phyloP scores from a whole-genome alignment of 2,113 vertebrate genomes.

The Isichthys henryi region DNA sequence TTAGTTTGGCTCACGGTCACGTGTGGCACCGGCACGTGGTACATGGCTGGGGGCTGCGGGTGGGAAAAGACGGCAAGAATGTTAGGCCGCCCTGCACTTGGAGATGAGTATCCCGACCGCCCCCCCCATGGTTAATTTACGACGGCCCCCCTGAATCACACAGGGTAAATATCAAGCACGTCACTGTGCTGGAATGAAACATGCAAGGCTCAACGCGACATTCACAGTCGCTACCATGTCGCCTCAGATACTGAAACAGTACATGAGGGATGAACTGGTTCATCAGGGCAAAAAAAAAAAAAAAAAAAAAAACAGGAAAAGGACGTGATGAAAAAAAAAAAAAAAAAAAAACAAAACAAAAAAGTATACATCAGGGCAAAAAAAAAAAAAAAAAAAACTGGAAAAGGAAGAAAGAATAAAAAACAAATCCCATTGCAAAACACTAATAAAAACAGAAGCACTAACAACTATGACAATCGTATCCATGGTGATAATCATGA shows the following conservation, averaged over 20 bases:
- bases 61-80: not conserved
- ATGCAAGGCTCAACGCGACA: not conserved
- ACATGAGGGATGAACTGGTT: not conserved
- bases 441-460: slow-evolving; percentile 22
- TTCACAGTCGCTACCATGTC: not conserved
- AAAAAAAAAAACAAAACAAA: not conserved
- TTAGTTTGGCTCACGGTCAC: slow-evolving; percentile 98
- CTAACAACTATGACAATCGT: slow-evolving; percentile 21
- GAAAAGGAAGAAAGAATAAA: not conserved
- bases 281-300: not conserved
- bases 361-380: too few species aligned
- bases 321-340: too few species aligned
- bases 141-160: not conserved
- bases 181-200: not conserved
- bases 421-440: not conserved
- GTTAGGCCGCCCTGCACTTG: not conserved
- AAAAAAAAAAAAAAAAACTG: not conserved
- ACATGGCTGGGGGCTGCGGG: slow-evolving; percentile 77
- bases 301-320: not conserved
- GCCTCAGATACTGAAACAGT: not conserved
- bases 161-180: not conserved
- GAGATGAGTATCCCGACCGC: too few species aligned
- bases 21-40: slow-evolving; percentile 91
- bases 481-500: slow-evolving; percentile 34
- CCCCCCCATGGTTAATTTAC: not conserved